Evolutionary conservation across 1,140 invertebrate genomes (phyloP), one percentile per base, ranked within the genome.

Genomic region (Aphaenogaster floridana): DNA sequence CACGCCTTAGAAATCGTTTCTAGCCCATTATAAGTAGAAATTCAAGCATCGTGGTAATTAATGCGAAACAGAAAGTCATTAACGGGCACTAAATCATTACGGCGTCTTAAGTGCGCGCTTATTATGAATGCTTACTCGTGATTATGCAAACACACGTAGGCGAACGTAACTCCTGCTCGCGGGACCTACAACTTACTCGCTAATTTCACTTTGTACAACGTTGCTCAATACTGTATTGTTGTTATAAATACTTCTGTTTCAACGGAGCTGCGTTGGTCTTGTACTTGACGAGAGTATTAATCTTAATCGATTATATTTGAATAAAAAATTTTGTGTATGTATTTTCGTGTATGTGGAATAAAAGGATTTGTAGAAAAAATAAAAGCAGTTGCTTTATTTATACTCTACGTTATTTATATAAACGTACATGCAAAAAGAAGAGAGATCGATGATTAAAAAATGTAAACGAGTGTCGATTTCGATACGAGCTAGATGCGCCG

Each of bases 31-130:
- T 86, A 76, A 81, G 52, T 78, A 63, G 76, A 52, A 68, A 79
- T 42, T 63, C 54, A 61, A 34, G 57, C 76, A 77, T 79, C 86
- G 77, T 63, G 86, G 61, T 90, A 90, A 90, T 90, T 90, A 90
- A 90, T 90, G 86, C 89, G 85, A 89, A 90, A 90, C 78, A 89
- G 89, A 90, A 87, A 90, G 89, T 90, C 88, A 90, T 90, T 90
- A 90, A 89, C 88, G 72, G 78, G 48, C 85, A 79, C 86, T 90
- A 90, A 90, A 90, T 90, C 89, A 90, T 87, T 71, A 86, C 63
- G 59, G 66, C 76, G 66, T 76, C 71, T 90, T 89, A 78, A 83
- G 77, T 64, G 84, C 66, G 84, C 85, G 86, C 86, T 90, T 88
- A 86, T 79, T 74, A 64, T 71, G 85, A 87, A 90, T 86, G 68